Conservation (phyloP, 2,113 vertebrate species). For the Meriones unguiculatus region DNA sequence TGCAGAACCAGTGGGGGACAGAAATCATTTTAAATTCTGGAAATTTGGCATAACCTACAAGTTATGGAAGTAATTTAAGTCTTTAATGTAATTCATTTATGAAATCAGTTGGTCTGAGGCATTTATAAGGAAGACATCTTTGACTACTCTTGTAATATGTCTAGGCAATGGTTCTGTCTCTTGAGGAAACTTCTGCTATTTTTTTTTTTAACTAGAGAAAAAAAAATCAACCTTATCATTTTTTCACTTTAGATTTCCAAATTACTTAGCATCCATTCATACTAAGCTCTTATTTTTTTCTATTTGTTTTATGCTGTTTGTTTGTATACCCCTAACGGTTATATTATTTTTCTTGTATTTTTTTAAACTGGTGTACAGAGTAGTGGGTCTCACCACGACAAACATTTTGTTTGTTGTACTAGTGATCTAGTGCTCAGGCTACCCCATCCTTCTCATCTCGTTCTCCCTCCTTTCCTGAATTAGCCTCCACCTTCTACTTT, state of each 20-base stretch:
- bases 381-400: background rate
- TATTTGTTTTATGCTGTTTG: background rate
- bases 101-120: background rate
- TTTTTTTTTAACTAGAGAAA: background rate
- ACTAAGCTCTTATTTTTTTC: constrained; percentile 3
- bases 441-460: background rate
- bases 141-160: background rate
- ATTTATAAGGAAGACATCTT: constrained; percentile 11
- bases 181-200: background rate
- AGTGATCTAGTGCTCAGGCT: background rate
- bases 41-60: constrained; percentile 43
- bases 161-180: background rate
- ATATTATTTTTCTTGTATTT: background rate
- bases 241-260: constrained; percentile 56
- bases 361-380: background rate
- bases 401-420: background rate
- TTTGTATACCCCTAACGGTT: background rate
- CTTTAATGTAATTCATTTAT: constrained; percentile 4
- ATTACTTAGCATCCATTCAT: constrained; percentile 34
- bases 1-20: background rate
- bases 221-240: background rate
- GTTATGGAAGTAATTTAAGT: background rate
- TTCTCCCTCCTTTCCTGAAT: background rate
- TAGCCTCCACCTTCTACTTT: background rate
- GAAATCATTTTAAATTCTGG: background rate